Evolutionary conservation across 1,140 invertebrate genomes (phyloP).

Genomic region (Aphidius gifuensis): DNA sequence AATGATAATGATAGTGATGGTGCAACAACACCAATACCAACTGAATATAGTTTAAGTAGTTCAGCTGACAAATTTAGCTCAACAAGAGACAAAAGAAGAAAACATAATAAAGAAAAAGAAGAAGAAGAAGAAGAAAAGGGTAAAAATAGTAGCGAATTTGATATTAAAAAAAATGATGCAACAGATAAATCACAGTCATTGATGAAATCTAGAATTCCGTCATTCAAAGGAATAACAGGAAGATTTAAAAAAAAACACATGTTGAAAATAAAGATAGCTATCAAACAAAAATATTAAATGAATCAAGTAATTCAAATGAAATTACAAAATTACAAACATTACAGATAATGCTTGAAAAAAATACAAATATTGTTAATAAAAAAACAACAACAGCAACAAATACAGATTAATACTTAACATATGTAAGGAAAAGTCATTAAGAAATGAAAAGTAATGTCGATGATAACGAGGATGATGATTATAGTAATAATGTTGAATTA

Average conservation of each 20-base stretch:
- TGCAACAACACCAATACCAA: constrained; percentile 55
- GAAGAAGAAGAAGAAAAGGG: constrained; percentile 32
- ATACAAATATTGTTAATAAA: too few relatives aligned
- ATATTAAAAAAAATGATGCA: constrained; percentile 3
- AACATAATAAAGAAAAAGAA: constrained; percentile 40
- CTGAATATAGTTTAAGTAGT: constrained; percentile 57
- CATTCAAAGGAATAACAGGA: constrained; percentile 50
- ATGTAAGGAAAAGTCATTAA: constrained; percentile 29
- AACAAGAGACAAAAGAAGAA: constrained; percentile 38
- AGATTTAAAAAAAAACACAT: constrained; percentile 58
- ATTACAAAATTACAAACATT: constrained; percentile 46
- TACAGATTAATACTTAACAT: constrained; percentile 25
- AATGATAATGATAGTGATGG: constrained; percentile 51
- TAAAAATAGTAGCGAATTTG: constrained; percentile 34
- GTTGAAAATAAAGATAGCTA: constrained; percentile 55
- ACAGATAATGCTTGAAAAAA: constrained; percentile 53
- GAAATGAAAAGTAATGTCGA: constrained; percentile 63
- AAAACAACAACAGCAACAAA: constrained; percentile 58
- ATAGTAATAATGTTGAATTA: too few relatives aligned
- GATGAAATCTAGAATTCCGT: constrained; percentile 50
- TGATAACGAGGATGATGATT: too few relatives aligned
- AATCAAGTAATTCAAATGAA: constrained; percentile 33
- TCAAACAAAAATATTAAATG: constrained; percentile 62
- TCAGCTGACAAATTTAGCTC: constrained; percentile 53
- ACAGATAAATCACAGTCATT: too few relatives aligned